Percentiles rank a stretch among this genome's conserved stretches.
These are phyloP conservation scores for Philopotamus ludificatus DNA, from an alignment of 1,140 invertebrate species.

Conservation along the genomic window DNA sequence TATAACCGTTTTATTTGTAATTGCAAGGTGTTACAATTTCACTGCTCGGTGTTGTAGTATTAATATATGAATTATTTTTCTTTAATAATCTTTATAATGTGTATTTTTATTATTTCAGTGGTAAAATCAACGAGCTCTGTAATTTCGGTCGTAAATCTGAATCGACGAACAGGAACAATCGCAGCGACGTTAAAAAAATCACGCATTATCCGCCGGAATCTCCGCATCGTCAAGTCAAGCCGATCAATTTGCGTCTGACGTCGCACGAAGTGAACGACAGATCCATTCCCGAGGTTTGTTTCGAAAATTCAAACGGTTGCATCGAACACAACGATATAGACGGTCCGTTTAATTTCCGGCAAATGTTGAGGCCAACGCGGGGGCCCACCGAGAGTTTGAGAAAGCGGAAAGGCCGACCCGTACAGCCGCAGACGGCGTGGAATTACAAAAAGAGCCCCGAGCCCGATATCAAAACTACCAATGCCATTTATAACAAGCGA, in stretches of 20 bases:
- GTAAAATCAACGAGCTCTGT: conserved; percentile 54
- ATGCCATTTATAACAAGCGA: conserved; percentile 30
- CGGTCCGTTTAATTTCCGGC: conserved; percentile 70
- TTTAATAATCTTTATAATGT: conserved; percentile 1
- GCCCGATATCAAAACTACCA: conserved; percentile 12
- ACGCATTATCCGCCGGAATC: conserved; percentile 55
- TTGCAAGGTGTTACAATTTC: neutral
- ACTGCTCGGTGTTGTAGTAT: too few species aligned
- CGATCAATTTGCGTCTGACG: conserved; percentile 30
- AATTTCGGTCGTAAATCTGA: conserved; percentile 48
- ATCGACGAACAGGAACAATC: conserved; percentile 50
- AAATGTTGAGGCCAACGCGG: conserved; percentile 65
- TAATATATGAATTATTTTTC: neutral
- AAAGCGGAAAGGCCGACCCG: conserved; percentile 59
- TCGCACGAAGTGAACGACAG: conserved; percentile 24
- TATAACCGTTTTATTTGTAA: neutral
- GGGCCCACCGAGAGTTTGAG: conserved; percentile 70
- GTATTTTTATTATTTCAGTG: conserved; percentile 45
- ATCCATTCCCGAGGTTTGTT: conserved; percentile 36
- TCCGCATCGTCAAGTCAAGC: conserved; percentile 42
- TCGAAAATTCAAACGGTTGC: conserved; percentile 38
- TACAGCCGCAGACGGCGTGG: conserved; percentile 43
- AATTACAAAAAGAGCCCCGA: conserved; percentile 33
- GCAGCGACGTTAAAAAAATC: too few species aligned
- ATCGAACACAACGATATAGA: conserved; percentile 58